phyloP scores from a whole-genome alignment of 64 coral and sea anemone genomes.

The Actinia equina region DNA sequence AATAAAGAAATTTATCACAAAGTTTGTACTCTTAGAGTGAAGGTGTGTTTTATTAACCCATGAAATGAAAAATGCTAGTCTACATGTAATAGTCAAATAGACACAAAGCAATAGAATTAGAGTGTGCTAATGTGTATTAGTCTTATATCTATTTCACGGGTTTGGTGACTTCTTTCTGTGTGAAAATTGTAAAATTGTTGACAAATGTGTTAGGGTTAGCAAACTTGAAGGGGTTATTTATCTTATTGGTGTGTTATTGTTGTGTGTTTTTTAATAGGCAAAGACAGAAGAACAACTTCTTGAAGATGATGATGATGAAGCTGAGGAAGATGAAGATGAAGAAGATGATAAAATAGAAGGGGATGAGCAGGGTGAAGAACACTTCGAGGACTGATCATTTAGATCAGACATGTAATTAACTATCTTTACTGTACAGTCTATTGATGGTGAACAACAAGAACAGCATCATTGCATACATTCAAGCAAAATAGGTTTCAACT shows the following conservation, averaged over 20 bases:
- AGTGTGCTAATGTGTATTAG: too few species aligned
- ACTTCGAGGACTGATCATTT: conserved; percentile 2
- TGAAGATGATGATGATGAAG: conserved; percentile 15
- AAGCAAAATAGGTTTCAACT: background rate
- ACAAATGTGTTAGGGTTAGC: background rate
- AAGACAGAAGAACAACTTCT: conserved; percentile 9
- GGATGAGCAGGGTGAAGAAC: conserved; percentile 16
- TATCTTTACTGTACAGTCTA: background rate
- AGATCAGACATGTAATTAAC: background rate
- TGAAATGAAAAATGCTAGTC: too few species aligned
- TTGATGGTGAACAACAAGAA: background rate
- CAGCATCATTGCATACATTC: background rate
- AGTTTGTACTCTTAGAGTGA: too few species aligned
- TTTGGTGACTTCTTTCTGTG: too few species aligned
- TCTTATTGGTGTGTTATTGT: background rate
- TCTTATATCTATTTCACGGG: too few species aligned
- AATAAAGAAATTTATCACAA: too few species aligned
- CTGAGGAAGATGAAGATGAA: background rate
- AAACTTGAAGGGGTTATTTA: background rate
- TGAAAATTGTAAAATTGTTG: background rate
- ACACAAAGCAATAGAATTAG: too few species aligned
- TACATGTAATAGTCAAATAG: too few species aligned
- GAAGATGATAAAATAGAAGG: conserved; percentile 23
- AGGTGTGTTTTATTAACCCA: too few species aligned
- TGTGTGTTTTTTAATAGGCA: background rate